A percentile compares a stretch with the other conserved stretches of the same genome.
phyloP scores from a whole-genome alignment of 2,888 invertebrate species.

The Agonopterix heracliana region DNA sequence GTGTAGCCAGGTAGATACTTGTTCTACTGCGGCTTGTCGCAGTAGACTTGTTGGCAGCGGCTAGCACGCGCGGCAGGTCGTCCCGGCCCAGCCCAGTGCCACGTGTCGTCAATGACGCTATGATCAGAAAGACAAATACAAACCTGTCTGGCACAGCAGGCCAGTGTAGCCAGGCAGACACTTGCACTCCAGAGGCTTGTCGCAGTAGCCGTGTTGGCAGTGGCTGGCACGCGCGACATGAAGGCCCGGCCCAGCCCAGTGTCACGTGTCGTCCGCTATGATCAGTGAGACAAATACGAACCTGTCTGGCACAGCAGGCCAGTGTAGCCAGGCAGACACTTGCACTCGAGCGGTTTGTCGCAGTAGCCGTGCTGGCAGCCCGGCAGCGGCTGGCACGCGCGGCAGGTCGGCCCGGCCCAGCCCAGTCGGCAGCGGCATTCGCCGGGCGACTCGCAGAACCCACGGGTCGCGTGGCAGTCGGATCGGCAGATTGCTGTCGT shows the following conservation, averaged over 20 bases:
- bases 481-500: constrained; percentile 87
- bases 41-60: no score
- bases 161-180: constrained; percentile 95
- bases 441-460: constrained; percentile 90
- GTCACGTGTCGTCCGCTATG: no score
- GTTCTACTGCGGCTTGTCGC: background rate
- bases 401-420: constrained; percentile 91
- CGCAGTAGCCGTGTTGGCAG: constrained; percentile 94
- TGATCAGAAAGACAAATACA: constrained; percentile 40
- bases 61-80: background rate
- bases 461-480: constrained; percentile 89
- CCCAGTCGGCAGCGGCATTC: constrained; percentile 95
- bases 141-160: constrained; percentile 90
- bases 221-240: constrained; percentile 91
- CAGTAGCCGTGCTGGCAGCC: constrained; percentile 95
- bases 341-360: constrained; percentile 92
- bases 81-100: no score
- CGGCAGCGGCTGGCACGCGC: constrained; percentile 90
- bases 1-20: background rate
- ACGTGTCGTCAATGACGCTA: no score
- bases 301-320: constrained; percentile 92
- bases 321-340: constrained; percentile 93
- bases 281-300: constrained; percentile 61
- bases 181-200: constrained; percentile 92
- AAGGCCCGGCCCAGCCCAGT: no score